These are phyloP conservation scores for Caenorhabditis sp. DNA, from an alignment of 2,888 invertebrate genomes.

Conservation along the genomic window DNA sequence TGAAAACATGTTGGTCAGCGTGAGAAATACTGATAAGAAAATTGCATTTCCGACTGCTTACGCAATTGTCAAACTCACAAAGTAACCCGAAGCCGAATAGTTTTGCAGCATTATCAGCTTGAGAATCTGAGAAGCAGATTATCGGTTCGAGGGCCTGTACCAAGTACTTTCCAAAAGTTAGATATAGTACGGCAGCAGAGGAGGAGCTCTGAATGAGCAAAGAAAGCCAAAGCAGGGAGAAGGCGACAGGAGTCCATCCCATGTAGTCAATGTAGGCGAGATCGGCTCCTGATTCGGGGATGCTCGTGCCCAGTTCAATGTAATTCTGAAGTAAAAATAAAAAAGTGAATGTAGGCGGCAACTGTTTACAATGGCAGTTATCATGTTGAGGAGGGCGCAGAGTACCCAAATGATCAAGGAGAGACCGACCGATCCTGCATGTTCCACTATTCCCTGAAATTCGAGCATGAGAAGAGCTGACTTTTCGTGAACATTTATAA, in stretches of 20 bases:
- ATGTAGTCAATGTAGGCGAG: conserved; percentile 65
- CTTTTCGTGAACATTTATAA: background rate
- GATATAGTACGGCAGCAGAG: conserved; percentile 56
- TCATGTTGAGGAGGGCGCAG: conserved; percentile 57
- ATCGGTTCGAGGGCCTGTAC: conserved; percentile 61
- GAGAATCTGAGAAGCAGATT: conserved; percentile 34
- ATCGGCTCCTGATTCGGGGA: conserved; percentile 65
- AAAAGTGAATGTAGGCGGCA: background rate
- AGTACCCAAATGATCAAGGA: conserved; percentile 66
- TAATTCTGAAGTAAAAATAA: conserved; percentile 56
- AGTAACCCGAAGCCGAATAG: conserved; percentile 61
- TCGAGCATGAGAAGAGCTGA: background rate
- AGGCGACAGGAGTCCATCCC: conserved; percentile 65
- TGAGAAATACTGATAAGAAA: conserved; percentile 57
- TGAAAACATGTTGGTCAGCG: conserved; percentile 63
- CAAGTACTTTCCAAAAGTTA: conserved; percentile 65
- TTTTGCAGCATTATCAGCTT: conserved; percentile 35
- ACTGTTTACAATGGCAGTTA: conserved; percentile 60
- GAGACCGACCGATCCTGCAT: conserved; percentile 63
- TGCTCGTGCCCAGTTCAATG: conserved; percentile 66
- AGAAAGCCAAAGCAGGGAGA: conserved; percentile 64
- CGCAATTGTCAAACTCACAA: conserved; percentile 52
- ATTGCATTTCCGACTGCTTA: background rate
- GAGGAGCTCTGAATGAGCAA: conserved; percentile 61
- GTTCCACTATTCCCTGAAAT: conserved; percentile 61